Percentiles rank a stretch among this genome's conserved stretches.
Conservation (phyloP, 2,888 invertebrate species). For the Thera obeliscata region DNA sequence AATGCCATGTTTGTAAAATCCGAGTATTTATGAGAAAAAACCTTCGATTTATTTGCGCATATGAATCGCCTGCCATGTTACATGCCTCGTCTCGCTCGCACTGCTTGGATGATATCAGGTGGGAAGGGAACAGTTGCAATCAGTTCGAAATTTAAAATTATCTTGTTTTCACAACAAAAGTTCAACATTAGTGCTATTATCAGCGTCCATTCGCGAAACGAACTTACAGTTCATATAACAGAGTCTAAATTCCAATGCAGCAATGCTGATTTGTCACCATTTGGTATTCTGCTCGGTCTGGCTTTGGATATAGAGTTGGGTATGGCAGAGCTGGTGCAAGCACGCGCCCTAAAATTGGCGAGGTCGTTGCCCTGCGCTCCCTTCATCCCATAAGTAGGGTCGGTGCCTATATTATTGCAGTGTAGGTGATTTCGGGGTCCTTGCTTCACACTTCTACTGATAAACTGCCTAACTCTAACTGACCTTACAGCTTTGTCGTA, state of each 20-base stretch:
- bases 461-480: background rate
- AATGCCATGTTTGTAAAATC: conserved; percentile 23
- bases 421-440: conserved; percentile 11
- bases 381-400: conserved; percentile 29
- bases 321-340: conserved; percentile 6
- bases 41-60: conserved; percentile 28
- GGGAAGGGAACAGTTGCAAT: conserved; percentile 4
- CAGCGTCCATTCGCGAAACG: conserved; percentile 1
- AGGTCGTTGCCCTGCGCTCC: conserved; percentile 35
- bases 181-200: conserved; percentile 2
- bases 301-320: conserved; percentile 10
- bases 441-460: conserved; percentile 8
- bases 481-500: no score
- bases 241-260: conserved; percentile 8
- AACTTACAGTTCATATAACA: background rate
- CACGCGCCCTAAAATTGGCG: conserved; percentile 30
- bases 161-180: conserved; percentile 20
- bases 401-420: conserved; percentile 12
- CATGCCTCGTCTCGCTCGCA: conserved; percentile 10
- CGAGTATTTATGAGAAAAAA: conserved; percentile 17
- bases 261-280: conserved; percentile 17
- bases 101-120: conserved; percentile 1
- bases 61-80: conserved; percentile 7
- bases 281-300: conserved; percentile 5
- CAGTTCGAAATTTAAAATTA: conserved; percentile 10